These are phyloP conservation scores for Paradisaea rubra DNA, from an alignment of 2,113 vertebrate species.

Conservation along the genomic window DNA sequence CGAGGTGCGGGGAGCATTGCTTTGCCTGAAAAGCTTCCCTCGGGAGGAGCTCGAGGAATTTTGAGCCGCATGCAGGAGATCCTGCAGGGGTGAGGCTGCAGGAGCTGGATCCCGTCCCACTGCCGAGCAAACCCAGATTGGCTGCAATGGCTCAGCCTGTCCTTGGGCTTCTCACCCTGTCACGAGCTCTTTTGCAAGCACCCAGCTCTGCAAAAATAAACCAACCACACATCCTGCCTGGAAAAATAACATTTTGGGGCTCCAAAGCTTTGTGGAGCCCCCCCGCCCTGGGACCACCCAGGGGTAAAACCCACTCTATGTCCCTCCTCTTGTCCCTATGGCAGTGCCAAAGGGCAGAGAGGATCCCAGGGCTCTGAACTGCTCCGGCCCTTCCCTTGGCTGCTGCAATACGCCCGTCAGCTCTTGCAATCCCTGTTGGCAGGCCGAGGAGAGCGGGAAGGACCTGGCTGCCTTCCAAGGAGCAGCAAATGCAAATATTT, in stretches of 20 bases:
- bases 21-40: not conserved
- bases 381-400: not conserved
- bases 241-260: not conserved
- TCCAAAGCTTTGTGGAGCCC: not conserved
- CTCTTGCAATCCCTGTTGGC: constrained; percentile 39
- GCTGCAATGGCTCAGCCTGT: rapidly evolving
- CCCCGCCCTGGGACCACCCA: rapidly evolving
- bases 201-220: not conserved
- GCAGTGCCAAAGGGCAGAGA: not conserved
- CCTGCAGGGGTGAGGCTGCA: not conserved
- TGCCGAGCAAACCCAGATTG: rapidly evolving
- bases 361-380: rapidly evolving
- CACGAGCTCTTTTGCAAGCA: not conserved
- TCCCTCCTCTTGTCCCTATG: not conserved
- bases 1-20: rapidly evolving
- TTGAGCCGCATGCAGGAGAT: rapidly evolving
- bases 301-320: rapidly evolving
- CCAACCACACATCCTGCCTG: rapidly evolving
- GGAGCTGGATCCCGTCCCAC: not conserved
- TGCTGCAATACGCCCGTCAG: not conserved
- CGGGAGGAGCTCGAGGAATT: not conserved
- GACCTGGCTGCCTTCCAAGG: constrained; percentile 45
- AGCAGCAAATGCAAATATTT: constrained; percentile 52
- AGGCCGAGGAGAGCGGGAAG: not conserved
- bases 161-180: not conserved